Percentiles rank a stretch among this genome's conserved stretches.
Conservation (phyloP, 2,797 vertebrate species). For the Pipistrellus kuhlii region DNA sequence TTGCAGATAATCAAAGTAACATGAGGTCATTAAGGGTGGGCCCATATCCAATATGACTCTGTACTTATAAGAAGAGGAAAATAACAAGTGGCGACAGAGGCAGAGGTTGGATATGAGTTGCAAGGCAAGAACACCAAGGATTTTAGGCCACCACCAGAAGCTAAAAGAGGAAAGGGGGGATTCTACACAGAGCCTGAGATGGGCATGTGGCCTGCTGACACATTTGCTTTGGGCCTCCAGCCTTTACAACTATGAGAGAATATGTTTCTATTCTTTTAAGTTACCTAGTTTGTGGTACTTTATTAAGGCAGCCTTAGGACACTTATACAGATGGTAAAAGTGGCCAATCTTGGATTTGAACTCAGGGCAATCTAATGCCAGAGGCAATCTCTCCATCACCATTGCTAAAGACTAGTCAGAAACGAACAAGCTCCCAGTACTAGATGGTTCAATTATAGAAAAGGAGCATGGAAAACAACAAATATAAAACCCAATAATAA, state of each 20-base stretch:
- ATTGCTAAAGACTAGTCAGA: rapidly evolving
- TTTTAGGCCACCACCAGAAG: rapidly evolving
- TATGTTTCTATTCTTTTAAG: background rate
- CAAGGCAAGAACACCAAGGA: too few relatives aligned
- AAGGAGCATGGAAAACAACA: rapidly evolving
- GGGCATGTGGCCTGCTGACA: background rate
- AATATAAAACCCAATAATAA: rapidly evolving
- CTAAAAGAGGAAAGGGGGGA: background rate
- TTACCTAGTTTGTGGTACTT: rapidly evolving
- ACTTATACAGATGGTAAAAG: rapidly evolving
- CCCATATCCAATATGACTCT: background rate
- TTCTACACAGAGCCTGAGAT: background rate
- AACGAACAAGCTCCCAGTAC: rapidly evolving
- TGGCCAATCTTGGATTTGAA: background rate
- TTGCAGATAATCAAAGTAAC: background rate
- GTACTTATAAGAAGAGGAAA: background rate
- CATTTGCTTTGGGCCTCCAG: rapidly evolving
- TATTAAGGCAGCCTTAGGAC: rapidly evolving
- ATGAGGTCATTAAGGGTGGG: too few relatives aligned
- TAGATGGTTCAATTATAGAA: background rate
- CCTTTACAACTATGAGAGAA: background rate
- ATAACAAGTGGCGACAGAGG: rapidly evolving
- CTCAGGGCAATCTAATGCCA: too few relatives aligned
- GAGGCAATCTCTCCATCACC: rapidly evolving
- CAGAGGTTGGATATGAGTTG: background rate